A percentile compares a stretch with the other conserved stretches of the same genome.
phyloP scores from a whole-genome alignment of 2,797 vertebrate species.

The Coilia nasus region DNA sequence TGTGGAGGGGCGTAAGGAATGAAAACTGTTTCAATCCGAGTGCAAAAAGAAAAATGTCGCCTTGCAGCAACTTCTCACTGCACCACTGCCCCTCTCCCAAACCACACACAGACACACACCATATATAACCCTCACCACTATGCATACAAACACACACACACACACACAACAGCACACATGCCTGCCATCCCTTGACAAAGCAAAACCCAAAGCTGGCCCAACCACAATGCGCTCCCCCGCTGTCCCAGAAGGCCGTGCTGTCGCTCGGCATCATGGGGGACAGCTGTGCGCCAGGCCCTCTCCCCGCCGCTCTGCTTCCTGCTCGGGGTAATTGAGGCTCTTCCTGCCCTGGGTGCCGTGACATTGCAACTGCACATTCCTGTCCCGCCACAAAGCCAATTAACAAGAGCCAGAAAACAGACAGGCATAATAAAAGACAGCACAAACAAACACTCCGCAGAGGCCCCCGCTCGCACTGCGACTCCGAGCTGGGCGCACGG shows the following conservation, averaged over 20 bases:
- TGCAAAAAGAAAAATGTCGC: slow-evolving; percentile 50
- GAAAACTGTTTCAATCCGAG: slow-evolving; percentile 52
- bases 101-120: background rate
- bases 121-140: slow-evolving; percentile 13
- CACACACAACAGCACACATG: slow-evolving; percentile 9
- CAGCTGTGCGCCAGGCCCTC: slow-evolving; percentile 46
- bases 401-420: slow-evolving; percentile 33
- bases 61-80: slow-evolving; percentile 57
- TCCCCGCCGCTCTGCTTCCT: slow-evolving; percentile 25
- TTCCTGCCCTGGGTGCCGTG: slow-evolving; percentile 68
- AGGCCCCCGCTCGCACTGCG: slow-evolving; percentile 45
- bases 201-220: slow-evolving; percentile 64
- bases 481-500: slow-evolving; percentile 6
- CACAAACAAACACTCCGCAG: slow-evolving; percentile 73
- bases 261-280: background rate
- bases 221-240: slow-evolving; percentile 57
- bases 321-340: slow-evolving; percentile 72
- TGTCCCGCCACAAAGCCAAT: slow-evolving; percentile 73
- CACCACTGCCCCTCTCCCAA: background rate
- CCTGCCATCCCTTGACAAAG: background rate
- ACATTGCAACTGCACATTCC: slow-evolving; percentile 74
- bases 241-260: background rate
- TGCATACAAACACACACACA: slow-evolving; percentile 16
- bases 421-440: slow-evolving; percentile 68
- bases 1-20: slow-evolving; percentile 13